Conservation (phyloP, 1,140 invertebrate species). For the Drosophila sechellia region DNA sequence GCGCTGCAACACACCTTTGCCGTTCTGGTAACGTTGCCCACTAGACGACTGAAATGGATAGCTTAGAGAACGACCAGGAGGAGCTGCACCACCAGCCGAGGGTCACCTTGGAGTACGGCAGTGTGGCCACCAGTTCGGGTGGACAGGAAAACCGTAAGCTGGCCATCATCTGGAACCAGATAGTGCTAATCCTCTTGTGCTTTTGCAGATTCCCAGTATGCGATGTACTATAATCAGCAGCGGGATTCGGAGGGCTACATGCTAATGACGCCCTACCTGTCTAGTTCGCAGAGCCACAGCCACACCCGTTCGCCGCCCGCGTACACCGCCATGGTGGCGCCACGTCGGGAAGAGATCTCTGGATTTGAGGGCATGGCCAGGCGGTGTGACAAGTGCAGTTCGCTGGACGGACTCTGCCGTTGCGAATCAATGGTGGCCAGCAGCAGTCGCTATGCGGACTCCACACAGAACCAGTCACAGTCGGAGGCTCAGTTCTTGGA, state of each 20-base stretch:
- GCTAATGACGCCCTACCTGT: slow-evolving; percentile 47
- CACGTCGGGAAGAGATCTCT: slow-evolving; percentile 30
- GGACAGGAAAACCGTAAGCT: slow-evolving; percentile 56
- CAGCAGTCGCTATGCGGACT: slow-evolving; percentile 35
- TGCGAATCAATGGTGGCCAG: slow-evolving; percentile 23
- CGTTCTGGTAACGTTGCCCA: slow-evolving; percentile 7
- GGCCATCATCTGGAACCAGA: not conserved
- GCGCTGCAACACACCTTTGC: slow-evolving; percentile 1
- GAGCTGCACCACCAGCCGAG: slow-evolving; percentile 61
- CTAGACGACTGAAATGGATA: slow-evolving; percentile 19
- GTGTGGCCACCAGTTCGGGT: slow-evolving; percentile 31
- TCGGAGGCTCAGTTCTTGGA: slow-evolving; percentile 48
- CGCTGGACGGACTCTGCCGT: slow-evolving; percentile 32
- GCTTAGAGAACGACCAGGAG: slow-evolving; percentile 73
- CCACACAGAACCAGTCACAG: slow-evolving; percentile 36
- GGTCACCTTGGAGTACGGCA: slow-evolving; percentile 40
- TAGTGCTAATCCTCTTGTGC: not conserved
- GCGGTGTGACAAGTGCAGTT: slow-evolving; percentile 55
- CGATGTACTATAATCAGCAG: slow-evolving; percentile 39
- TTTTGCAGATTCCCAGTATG: slow-evolving; percentile 38
- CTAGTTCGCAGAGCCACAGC: slow-evolving; percentile 28
- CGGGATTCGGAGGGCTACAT: slow-evolving; percentile 50
- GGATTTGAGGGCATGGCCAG: not conserved
- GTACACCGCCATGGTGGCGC: slow-evolving; percentile 35
- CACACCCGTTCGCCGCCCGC: slow-evolving; percentile 8